Evolutionary conservation across 2,113 vertebrate genomes (phyloP).

Genomic region (Xiphorhynchus elegans): DNA sequence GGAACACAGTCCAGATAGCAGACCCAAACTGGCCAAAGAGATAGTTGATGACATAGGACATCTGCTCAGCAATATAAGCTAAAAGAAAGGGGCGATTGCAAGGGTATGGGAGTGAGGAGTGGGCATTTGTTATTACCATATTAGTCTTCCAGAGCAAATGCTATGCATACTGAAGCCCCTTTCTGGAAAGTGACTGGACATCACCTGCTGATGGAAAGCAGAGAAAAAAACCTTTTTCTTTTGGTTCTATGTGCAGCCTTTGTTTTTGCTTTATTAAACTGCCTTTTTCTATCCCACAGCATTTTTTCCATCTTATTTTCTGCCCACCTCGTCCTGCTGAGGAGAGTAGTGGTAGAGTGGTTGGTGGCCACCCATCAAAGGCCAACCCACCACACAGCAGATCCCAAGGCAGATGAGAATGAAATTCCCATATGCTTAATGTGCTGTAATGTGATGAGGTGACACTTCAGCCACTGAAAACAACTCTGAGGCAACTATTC

Average conservation of each 20-base stretch:
- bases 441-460: neutral
- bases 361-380: neutral
- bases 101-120: no score
- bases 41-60: accelerated
- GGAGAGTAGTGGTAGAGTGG: neutral
- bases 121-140: accelerated
- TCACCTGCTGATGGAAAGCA: neutral
- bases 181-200: neutral
- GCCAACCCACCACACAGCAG: neutral
- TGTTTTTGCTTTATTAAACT: neutral
- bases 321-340: neutral
- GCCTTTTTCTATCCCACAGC: neutral
- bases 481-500: neutral
- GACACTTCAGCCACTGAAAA: neutral
- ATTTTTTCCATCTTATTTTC: neutral
- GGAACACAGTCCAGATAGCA: neutral
- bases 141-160: neutral
- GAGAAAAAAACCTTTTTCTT: neutral
- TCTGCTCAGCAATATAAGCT: neutral
- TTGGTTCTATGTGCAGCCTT: accelerated
- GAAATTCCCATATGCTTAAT: neutral
- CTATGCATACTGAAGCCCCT: accelerated
- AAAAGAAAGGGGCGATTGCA: neutral
- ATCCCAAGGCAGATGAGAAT: neutral
- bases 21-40: neutral